Evolutionary conservation across 2,888 invertebrate species (phyloP), one percentile per base, ranked within the genome.

Genomic region (Drosophila dives): DNA sequence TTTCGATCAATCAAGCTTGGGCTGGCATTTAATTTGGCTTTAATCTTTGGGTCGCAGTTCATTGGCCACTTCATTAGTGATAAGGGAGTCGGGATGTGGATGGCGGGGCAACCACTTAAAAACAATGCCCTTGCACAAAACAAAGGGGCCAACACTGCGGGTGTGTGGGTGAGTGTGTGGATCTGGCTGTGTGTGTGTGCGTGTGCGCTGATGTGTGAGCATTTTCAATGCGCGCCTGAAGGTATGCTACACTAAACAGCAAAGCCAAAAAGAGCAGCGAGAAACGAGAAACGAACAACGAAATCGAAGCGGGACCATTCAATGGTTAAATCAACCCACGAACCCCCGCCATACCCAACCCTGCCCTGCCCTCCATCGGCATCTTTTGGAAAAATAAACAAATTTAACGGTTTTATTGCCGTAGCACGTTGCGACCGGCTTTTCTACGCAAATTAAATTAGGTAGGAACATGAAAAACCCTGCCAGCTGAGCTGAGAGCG

Each of bases 371-470:
- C 4, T 29, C 1, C 64, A 33, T 33, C 51, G 45, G 54, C 69
- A n/a, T 55, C 55, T 38, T 71, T 80, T 68, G 72, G 72, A 72
- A 88, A 84, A 89, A 84, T 86, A 86, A 87, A 86, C 89, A 86
- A 86, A 86, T 86, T 86, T 86, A 85, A 81, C 89, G 89, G 77
- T 86, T 86, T 89, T 86, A 89, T 86, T 87, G 86, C 87, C 80
- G 64, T 66, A 69, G 80, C 85, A 89, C 89, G 86, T 86, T 89
- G 88, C 72, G 80, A 69, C 66, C 70, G 77, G 71, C 65, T 71
- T 80, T 78, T 78, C 80, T 81, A 80, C 88, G 89, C 78, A 89
- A 87, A 87, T 87, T 87, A 87, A 87, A 87, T 87, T 87, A 87
- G 87, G 83, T 87, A 75, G 65, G 73, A 80, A 80, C 85, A 75